phyloP scores from a whole-genome alignment of 2,888 invertebrate genomes.

The Scrobipalpa atriplicella region DNA sequence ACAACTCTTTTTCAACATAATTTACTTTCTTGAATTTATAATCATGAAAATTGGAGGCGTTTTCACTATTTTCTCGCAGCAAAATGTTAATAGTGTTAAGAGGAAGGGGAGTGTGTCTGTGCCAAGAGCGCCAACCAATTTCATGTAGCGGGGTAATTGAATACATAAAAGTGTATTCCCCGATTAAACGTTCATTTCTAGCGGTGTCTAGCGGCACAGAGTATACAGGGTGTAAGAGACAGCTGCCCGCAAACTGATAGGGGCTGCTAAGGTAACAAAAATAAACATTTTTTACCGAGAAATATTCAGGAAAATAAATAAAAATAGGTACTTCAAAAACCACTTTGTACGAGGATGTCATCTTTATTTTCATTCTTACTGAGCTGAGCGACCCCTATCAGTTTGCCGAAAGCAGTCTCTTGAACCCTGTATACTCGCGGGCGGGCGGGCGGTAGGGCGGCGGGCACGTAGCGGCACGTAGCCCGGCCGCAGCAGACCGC shows the following conservation, averaged over 20 bases:
- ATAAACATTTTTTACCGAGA: too few species aligned
- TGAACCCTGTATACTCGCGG: too few species aligned
- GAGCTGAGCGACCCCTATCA: too few species aligned
- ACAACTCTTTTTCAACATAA: not conserved
- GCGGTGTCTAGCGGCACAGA: not conserved
- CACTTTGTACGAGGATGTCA: too few species aligned
- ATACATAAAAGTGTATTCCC: slow-evolving; percentile 27
- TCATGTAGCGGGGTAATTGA: slow-evolving; percentile 24
- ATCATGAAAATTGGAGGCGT: slow-evolving; percentile 1
- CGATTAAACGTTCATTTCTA: slow-evolving; percentile 23
- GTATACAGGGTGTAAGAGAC: too few species aligned
- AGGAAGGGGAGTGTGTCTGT: slow-evolving; percentile 13
- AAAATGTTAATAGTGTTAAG: slow-evolving; percentile 22
- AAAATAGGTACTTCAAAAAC: too few species aligned
- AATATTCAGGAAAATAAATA: too few species aligned
- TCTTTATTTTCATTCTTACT: too few species aligned
- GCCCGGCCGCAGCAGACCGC: not conserved
- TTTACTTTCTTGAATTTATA: not conserved
- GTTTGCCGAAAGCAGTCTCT: too few species aligned
- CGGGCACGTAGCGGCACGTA: not conserved
- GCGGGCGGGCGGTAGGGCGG: not conserved
- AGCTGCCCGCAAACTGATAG: too few species aligned
- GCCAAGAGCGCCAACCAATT: slow-evolving; percentile 20
- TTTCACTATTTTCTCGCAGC: slow-evolving; percentile 11
- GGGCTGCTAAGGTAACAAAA: too few species aligned